Conservation (phyloP, 1,140 invertebrate species). For the Luehdorfia chinensis region DNA sequence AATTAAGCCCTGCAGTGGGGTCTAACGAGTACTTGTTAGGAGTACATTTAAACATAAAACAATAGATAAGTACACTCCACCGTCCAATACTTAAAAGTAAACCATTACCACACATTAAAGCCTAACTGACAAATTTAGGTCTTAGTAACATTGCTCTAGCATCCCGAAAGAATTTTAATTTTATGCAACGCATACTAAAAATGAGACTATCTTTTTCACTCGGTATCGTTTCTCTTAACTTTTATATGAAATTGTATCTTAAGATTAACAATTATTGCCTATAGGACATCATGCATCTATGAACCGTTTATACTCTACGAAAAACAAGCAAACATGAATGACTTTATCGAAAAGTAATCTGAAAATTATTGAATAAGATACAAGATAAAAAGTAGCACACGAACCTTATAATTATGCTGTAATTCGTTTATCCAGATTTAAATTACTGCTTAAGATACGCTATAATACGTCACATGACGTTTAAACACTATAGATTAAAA, state of each 20-base stretch:
- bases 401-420: background rate
- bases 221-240: no score
- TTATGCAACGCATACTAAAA: no score
- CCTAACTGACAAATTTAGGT: slow-evolving; percentile 1
- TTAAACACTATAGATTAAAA: slow-evolving; percentile 1
- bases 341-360: background rate
- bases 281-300: no score
- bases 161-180: slow-evolving; percentile 9
- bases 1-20: slow-evolving; percentile 3
- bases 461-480: background rate
- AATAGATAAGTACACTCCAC: slow-evolving; percentile 18
- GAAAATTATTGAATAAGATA: background rate
- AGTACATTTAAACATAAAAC: slow-evolving; percentile 11
- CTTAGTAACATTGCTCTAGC: slow-evolving; percentile 16
- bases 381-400: background rate
- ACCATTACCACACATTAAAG: background rate
- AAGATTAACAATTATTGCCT: no score
- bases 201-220: no score
- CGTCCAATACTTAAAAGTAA: slow-evolving; percentile 16
- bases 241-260: no score
- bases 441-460: background rate
- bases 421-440: slow-evolving; percentile 7
- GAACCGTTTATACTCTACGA: background rate
- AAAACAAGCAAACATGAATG: background rate
- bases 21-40: slow-evolving; percentile 1